Evolutionary conservation across 2,113 vertebrate genomes (phyloP).

Genomic region (Chlamydotis undulata): DNA sequence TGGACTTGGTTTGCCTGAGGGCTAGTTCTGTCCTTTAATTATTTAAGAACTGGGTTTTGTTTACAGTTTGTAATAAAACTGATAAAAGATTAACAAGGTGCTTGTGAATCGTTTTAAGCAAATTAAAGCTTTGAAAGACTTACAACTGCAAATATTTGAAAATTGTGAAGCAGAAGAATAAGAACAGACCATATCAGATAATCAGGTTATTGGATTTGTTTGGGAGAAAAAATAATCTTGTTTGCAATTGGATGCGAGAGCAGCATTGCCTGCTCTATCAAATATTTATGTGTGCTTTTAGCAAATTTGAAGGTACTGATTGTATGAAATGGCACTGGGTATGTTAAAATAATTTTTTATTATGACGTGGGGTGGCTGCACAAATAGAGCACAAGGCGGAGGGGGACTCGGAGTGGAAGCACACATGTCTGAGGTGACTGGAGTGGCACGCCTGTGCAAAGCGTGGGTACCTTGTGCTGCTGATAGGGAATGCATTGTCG

Average conservation of each 20-base stretch:
- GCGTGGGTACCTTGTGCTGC: fast-evolving
- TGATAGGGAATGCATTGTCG: neutral
- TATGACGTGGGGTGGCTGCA: neutral
- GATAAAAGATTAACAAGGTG: constrained; percentile 73
- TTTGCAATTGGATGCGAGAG: constrained; percentile 9
- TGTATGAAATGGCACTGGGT: neutral
- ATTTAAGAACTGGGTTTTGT: constrained; percentile 73
- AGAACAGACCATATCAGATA: constrained; percentile 19
- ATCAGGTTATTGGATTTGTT: constrained; percentile 39
- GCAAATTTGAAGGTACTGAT: constrained; percentile 21
- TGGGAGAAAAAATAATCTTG: neutral
- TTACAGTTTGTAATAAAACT: constrained; percentile 72
- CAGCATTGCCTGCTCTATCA: neutral
- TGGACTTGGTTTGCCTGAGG: constrained; percentile 43
- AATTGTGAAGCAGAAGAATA: constrained; percentile 2
- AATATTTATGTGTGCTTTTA: constrained; percentile 52
- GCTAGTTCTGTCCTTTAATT: constrained; percentile 64
- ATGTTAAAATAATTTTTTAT: neutral
- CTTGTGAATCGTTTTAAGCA: constrained; percentile 58
- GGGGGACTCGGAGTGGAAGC: too few species aligned
- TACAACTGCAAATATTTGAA: constrained; percentile 54
- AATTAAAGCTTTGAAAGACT: constrained; percentile 61
- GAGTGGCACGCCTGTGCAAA: neutral
- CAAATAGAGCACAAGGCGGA: neutral
- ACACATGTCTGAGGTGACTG: fast-evolving